Base-by-base conservation (phyloP, 2,113 vertebrate species). In the Astatoreochromis straeleni region DNA sequence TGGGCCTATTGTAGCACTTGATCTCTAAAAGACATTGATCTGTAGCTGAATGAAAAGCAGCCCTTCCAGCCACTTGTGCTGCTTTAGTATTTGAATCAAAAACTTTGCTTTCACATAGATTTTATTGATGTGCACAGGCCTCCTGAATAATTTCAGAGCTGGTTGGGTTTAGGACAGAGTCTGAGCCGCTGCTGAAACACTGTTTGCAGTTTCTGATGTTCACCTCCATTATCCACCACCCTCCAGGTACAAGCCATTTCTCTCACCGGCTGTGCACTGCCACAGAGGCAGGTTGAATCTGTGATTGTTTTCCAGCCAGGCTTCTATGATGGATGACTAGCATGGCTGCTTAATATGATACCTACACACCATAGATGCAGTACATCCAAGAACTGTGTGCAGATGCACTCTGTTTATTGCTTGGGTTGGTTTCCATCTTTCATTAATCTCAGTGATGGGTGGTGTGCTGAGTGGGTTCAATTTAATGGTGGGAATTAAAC, bases 251-350 rank as follows among this genome's bases (percentile, higher is more conserved):
- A 85, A 94, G 80, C 82, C 84, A 93, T 94, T 92, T 86, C 86
- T 93, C 91, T 93, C 47, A 5, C 78, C 4, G 51, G 60, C 90
- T 85, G 88, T 86, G 82, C 63, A 21, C 80, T 82, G 91, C 91
- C 88, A 90, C 91, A 87, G 84, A 84, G 31, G 86, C 84, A 88
- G 87, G 89, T 90, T 94, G 81, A 90, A 91, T 85, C 83, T 88
- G 83, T 91, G 94, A 95, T 95, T 94, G 91, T 94, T 94, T 92
- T 93, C 89, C 80, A 91, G 88, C 88, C 86, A 65, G 57, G 87
- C 90, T 58, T 78, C 80, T n/a, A 79, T 91, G 94, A 95, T 95
- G 94, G 90, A 96, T 94, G 89, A 93, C 85, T 79, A 78, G 86
- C 86, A 88, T 65, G 90, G 81, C 78, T 87, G 80, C 83, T 90